Conservation (phyloP, 2,113 vertebrate genomes). For the Microcebus tavaratra region DNA sequence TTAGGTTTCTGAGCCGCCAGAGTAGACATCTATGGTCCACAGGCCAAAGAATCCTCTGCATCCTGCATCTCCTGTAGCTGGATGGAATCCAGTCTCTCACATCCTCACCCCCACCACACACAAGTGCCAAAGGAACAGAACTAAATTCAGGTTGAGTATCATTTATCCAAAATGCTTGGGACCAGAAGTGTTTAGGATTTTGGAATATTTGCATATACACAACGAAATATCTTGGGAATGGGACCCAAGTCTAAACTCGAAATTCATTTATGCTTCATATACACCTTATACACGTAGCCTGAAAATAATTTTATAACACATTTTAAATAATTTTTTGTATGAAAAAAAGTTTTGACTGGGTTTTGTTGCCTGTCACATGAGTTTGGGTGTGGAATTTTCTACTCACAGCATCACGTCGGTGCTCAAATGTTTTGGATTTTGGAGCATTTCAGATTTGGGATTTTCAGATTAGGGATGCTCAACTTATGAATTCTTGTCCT, state of each 20-base stretch:
- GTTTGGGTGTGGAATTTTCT: not conserved
- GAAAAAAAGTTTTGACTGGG: not conserved
- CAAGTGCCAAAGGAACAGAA: fast-evolving
- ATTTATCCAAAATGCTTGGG: not conserved
- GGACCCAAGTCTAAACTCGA: not conserved
- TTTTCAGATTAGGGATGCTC: not conserved
- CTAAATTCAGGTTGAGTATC: not conserved
- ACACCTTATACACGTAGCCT: not conserved
- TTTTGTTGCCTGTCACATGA: not conserved
- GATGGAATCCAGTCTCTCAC: fast-evolving
- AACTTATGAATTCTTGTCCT: not conserved
- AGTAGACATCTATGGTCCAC: fast-evolving
- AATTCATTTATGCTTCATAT: not conserved
- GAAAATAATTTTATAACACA: not conserved
- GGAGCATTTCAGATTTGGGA: not conserved
- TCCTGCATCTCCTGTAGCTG: fast-evolving
- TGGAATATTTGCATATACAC: not conserved
- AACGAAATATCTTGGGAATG: not conserved
- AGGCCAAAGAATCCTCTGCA: fast-evolving
- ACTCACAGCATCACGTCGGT: not conserved
- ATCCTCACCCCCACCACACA: fast-evolving
- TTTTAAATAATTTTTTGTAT: not conserved
- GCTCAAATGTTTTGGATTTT: not conserved
- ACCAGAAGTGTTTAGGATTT: not conserved
- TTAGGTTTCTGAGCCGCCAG: not conserved